These are phyloP conservation scores for Ceraclea dissimilis DNA, from an alignment of 2,888 invertebrate species.

Conservation along the genomic window DNA sequence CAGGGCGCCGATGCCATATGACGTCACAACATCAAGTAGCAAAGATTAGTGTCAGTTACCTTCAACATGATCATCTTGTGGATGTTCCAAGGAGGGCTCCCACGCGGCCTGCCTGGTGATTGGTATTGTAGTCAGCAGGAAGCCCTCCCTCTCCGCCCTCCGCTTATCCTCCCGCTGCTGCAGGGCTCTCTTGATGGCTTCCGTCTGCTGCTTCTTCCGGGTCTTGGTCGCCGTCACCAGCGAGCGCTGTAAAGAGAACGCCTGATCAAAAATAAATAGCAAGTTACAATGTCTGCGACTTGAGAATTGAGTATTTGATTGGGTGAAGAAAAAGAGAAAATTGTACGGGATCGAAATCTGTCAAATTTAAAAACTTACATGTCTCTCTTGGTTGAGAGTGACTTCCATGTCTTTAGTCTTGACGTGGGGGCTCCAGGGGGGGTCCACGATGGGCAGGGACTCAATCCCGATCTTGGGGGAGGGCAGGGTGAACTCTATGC, in stretches of 20 bases:
- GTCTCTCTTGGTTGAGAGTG: conserved; percentile 94
- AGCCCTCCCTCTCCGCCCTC: conserved; percentile 89
- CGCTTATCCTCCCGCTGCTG: conserved; percentile 95
- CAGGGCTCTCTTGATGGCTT: conserved; percentile 90
- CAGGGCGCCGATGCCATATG: too few relatives aligned
- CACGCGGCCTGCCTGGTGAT: conserved; percentile 93
- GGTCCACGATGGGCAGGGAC: conserved; percentile 90
- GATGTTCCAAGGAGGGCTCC: conserved; percentile 86
- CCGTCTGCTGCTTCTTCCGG: conserved; percentile 97
- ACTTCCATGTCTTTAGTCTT: conserved; percentile 99
- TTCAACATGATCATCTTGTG: conserved; percentile 80
- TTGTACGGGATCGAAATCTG: neutral
- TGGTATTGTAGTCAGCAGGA: conserved; percentile 91
- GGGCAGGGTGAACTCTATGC: conserved; percentile 97
- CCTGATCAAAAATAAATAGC: too few relatives aligned
- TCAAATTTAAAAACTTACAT: conserved; percentile 62
- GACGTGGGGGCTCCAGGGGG: conserved; percentile 97
- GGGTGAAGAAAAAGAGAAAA: neutral
- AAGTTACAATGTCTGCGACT: neutral
- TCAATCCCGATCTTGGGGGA: conserved; percentile 98
- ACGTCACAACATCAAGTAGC: conserved; percentile 1
- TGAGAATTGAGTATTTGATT: neutral
- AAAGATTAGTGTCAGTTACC: conserved; percentile 39
- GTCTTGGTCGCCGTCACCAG: conserved; percentile 98
- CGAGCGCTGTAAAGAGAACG: conserved; percentile 59